Percentiles rank a stretch among this genome's conserved stretches.
phyloP scores from a whole-genome alignment of 2,113 vertebrate species.

The Varanus salvator region DNA sequence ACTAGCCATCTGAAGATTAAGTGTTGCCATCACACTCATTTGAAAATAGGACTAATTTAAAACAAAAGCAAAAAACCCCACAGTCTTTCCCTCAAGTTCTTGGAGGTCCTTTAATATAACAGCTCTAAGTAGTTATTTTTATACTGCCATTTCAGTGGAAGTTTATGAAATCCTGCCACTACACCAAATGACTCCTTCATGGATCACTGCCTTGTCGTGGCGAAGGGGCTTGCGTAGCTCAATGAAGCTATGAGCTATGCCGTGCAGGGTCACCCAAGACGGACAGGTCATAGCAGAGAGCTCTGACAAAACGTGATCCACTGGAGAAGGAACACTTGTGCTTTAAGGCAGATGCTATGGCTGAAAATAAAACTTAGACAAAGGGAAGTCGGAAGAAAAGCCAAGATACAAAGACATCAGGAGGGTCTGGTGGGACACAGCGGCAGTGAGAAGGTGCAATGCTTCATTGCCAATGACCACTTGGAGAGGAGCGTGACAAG shows the following conservation, averaged over 20 bases:
- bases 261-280: too few species aligned
- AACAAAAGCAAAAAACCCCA: conserved; percentile 9
- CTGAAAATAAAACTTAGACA: not conserved
- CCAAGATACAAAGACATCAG: not conserved
- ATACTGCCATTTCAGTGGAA: conserved; percentile 6
- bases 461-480: not conserved
- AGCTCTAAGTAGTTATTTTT: conserved; percentile 16
- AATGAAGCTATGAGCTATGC: too few species aligned
- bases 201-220: too few species aligned
- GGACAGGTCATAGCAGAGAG: too few species aligned
- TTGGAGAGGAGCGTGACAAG: not conserved
- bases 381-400: not conserved
- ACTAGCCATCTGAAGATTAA: conserved; percentile 61
- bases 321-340: conserved; percentile 33
- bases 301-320: too few species aligned
- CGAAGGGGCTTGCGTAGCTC: too few species aligned
- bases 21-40: conserved; percentile 53
- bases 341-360: conserved; percentile 21
- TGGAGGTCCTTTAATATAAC: not conserved
- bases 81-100: conserved; percentile 29
- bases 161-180: conserved; percentile 28
- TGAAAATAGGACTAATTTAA: conserved; percentile 47
- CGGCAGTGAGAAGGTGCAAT: not conserved
- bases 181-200: too few species aligned
- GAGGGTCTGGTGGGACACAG: not conserved